A percentile compares a stretch with the other conserved stretches of the same genome.
Conservation (phyloP, 1,140 invertebrate genomes). For the Brachionus paranguensis region DNA sequence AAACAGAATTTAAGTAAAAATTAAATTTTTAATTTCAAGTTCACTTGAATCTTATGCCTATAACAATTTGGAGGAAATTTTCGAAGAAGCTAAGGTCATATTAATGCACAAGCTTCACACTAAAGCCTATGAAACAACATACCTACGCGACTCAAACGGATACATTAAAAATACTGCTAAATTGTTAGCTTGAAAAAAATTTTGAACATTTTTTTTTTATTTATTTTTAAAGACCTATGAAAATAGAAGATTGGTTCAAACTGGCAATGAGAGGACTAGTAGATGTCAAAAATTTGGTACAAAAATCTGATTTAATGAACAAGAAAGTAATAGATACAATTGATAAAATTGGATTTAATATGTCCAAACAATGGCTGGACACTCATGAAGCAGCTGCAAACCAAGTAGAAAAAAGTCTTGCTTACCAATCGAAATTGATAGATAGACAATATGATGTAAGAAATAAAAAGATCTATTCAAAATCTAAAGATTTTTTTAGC, state of each 20-base stretch:
- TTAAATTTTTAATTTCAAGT: not conserved
- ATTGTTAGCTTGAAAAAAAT: not conserved
- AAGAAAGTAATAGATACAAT: conserved; percentile 14
- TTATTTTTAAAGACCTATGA: conserved; percentile 2
- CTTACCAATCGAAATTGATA: not conserved
- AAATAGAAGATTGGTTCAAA: conserved; percentile 10
- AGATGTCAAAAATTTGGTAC: not conserved
- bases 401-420: conserved; percentile 23
- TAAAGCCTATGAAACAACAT: not conserved
- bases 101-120: conserved; percentile 19
- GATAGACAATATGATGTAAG: conserved; percentile 9
- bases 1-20: not conserved
- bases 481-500: not conserved
- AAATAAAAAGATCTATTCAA: not conserved
- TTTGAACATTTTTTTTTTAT: not conserved
- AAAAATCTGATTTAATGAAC: not conserved
- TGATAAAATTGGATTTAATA: not conserved
- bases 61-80: conserved; percentile 20
- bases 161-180: conserved; percentile 24
- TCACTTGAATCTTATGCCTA: not conserved
- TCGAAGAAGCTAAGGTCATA: conserved; percentile 33
- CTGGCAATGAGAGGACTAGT: not conserved
- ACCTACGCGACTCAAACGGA: conserved; percentile 5
- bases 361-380: conserved; percentile 29
- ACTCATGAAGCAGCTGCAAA: not conserved